Percentiles rank a stretch among this genome's conserved stretches.
phyloP scores from a whole-genome alignment of 2,113 vertebrate genomes.

The Elanus axillaris region DNA sequence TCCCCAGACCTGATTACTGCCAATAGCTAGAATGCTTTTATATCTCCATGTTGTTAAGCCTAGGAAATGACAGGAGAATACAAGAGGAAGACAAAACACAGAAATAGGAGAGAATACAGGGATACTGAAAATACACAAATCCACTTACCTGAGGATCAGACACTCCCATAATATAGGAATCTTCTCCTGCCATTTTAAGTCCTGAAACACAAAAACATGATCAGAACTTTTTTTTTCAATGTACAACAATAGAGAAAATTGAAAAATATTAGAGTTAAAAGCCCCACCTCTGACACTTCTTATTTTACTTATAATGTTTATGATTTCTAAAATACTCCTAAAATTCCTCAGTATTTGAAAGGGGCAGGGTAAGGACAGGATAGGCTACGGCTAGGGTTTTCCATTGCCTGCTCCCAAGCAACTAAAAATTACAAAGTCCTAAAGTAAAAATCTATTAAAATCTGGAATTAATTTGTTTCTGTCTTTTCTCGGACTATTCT shows the following conservation, averaged over 20 bases:
- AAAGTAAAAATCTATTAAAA: not conserved
- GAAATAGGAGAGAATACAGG: not conserved
- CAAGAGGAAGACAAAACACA: not conserved
- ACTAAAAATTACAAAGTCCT: not conserved
- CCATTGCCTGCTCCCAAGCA: not conserved
- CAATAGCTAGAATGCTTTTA: not conserved
- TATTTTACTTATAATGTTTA: not conserved
- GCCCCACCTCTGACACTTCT: not conserved
- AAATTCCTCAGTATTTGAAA: not conserved
- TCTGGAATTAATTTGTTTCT: not conserved
- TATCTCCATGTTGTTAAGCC: not conserved
- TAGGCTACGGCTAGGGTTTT: not conserved
- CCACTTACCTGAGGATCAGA: slow-evolving; percentile 72
- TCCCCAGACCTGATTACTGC: not conserved
- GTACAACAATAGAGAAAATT: not conserved
- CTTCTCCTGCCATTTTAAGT: slow-evolving; percentile 74
- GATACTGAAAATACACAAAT: not conserved
- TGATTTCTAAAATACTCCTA: not conserved
- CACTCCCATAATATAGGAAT: slow-evolving; percentile 68
- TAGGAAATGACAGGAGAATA: not conserved
- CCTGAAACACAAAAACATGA: slow-evolving; percentile 46
- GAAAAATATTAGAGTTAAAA: not conserved
- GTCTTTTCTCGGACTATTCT: not conserved
- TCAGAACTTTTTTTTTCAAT: not conserved
- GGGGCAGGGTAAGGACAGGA: not conserved